Base-by-base conservation (phyloP, 2,888 invertebrate species). In the Melanophora roralis region DNA sequence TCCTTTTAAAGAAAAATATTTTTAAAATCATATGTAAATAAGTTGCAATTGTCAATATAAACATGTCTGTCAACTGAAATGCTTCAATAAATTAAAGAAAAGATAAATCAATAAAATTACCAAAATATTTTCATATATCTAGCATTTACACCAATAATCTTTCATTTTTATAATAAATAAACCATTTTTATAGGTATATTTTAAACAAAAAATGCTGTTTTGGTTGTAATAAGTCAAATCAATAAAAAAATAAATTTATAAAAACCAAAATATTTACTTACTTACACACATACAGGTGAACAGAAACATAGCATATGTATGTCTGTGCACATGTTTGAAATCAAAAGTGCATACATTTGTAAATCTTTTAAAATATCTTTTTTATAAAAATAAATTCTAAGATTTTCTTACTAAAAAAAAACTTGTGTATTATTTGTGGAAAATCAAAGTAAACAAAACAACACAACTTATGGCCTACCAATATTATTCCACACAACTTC, bases 401-500 rank as follows among this genome's bases (percentile, higher is more conserved):
- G n/a, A 49, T 23, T 6, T 12, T 49, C 55, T 68, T 57, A 9
- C 12, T 36, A 14, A 55, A 68, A 81, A 57, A 72, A 82, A 82
- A 82, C 19, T 38, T 65, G 59, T 55, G 53, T 64, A 71, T 67
- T 73, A 75, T 62, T 62, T 68, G 60, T 57, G 73, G 78, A 72
- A 67, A 72, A 73, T 74, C 79, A 85, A 84, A 69, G 69, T 73
- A 77, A 77, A 77, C 55, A 81, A 60, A 81, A 78, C 71, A 77
- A 60, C 78, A 79, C 82, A 82, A 83, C 86, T 86, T 88, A 86
- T 84, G 87, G 87, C 87, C 86, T 87, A 87, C 88, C 87, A 85
- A 88, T 86, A 87, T 87, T 87, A 86, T 86, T 86, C 85, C 86
- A 88, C 87, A 88, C 87, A 88, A 87, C 86, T 87, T 87, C 87